Percentiles rank a stretch among this genome's conserved stretches.
phyloP scores from a whole-genome alignment of 2,888 invertebrate genomes.

The Neoscelio sp. region DNA sequence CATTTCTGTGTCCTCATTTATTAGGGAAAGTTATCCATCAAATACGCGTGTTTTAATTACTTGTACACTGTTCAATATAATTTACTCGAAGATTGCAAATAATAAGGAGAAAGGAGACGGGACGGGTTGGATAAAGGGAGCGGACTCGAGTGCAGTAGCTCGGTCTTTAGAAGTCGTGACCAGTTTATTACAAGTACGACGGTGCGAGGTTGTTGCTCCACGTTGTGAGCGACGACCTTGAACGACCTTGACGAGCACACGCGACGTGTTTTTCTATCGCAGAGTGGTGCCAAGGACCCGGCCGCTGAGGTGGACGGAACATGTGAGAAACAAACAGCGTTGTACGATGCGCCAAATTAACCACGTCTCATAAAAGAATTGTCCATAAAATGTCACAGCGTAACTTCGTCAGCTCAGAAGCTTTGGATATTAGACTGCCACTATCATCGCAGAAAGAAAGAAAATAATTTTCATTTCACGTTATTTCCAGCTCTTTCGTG shows the following conservation, averaged over 20 bases:
- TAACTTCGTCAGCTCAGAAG: too few relatives aligned
- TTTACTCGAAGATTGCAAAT: constrained; percentile 57
- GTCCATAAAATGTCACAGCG: constrained; percentile 33
- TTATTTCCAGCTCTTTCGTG: too few relatives aligned
- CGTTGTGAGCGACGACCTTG: constrained; percentile 68
- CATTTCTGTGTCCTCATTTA: too few relatives aligned
- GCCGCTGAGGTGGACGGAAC: constrained; percentile 27
- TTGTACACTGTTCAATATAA: constrained; percentile 51
- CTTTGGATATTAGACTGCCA: too few relatives aligned
- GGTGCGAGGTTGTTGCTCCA: constrained; percentile 66
- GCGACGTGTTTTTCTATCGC: constrained; percentile 58
- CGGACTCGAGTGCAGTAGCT: constrained; percentile 49
- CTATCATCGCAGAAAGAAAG: too few relatives aligned
- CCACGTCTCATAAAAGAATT: constrained; percentile 11
- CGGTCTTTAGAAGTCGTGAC: constrained; percentile 60
- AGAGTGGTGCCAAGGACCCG: constrained; percentile 64
- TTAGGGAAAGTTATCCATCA: constrained; percentile 27
- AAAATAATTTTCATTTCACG: too few relatives aligned
- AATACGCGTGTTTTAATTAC: constrained; percentile 58
- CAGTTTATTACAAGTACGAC: constrained; percentile 67
- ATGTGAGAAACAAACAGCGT: constrained; percentile 49
- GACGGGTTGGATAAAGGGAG: constrained; percentile 44
- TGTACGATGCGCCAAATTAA: constrained; percentile 38
- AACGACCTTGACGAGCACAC: constrained; percentile 68
- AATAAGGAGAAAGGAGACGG: constrained; percentile 64